Evolutionary conservation across 2,113 vertebrate species (phyloP).

Genomic region (Aspiorhynchus laticeps): DNA sequence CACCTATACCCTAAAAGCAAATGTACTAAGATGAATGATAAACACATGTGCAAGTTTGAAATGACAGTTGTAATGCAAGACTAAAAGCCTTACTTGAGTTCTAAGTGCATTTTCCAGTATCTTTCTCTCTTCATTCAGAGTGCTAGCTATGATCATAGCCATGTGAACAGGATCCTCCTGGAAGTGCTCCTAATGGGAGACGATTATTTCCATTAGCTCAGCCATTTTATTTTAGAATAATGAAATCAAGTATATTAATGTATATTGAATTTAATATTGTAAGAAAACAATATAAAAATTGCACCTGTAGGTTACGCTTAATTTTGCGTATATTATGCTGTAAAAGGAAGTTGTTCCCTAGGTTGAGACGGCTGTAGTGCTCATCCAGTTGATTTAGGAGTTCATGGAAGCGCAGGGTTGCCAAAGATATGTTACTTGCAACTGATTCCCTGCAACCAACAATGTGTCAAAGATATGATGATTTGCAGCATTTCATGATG

Average conservation of each 20-base stretch:
- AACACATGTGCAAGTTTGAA: neutral
- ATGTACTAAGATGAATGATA: neutral
- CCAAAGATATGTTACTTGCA: slow-evolving; percentile 78
- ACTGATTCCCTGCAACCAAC: slow-evolving; percentile 80
- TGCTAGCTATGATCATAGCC: slow-evolving; percentile 84
- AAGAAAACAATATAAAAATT: neutral
- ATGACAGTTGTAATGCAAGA: neutral
- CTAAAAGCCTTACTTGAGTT: slow-evolving; percentile 59
- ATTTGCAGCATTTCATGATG: neutral
- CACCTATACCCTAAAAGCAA: slow-evolving; percentile 72
- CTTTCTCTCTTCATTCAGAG: slow-evolving; percentile 84
- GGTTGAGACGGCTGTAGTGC: slow-evolving; percentile 80
- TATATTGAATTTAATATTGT: neutral
- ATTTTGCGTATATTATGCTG: slow-evolving; percentile 89
- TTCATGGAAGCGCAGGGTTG: slow-evolving; percentile 79
- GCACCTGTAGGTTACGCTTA: slow-evolving; percentile 85
- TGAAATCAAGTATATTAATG: neutral
- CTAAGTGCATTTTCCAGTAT: slow-evolving; percentile 76
- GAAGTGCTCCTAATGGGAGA: slow-evolving; percentile 78
- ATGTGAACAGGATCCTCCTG: slow-evolving; percentile 82
- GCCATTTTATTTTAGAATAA: neutral
- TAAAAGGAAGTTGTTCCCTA: slow-evolving; percentile 84
- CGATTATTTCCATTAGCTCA: neutral
- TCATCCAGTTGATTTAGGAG: slow-evolving; percentile 84
- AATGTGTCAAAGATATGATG: neutral